These are phyloP conservation scores for Nannospalax galili DNA, from an alignment of 2,113 vertebrate genomes.

Conservation along the genomic window DNA sequence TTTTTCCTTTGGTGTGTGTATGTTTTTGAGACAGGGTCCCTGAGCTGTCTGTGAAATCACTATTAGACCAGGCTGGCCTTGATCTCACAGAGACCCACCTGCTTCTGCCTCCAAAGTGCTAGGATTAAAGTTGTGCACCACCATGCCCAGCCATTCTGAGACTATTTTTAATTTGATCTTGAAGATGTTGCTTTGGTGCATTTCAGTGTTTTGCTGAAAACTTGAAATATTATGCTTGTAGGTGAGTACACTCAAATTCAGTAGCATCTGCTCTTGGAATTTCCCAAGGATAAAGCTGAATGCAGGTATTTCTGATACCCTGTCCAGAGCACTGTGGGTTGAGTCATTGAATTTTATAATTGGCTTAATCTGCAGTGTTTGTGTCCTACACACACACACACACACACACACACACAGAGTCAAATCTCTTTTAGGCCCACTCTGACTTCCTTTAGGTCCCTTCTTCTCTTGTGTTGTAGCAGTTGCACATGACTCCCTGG, in stretches of 20 bases:
- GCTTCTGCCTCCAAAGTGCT: no score
- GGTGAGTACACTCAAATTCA: slow-evolving; percentile 29
- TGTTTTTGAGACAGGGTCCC: no score
- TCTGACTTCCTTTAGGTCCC: not conserved
- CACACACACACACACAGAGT: not conserved
- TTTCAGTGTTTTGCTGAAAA: slow-evolving; percentile 43
- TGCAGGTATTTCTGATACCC: not conserved
- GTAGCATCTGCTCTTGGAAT: not conserved
- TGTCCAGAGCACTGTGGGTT: not conserved
- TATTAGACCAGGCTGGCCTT: no score
- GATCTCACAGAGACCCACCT: no score
- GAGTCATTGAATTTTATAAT: slow-evolving; percentile 25
- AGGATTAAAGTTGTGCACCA: no score
- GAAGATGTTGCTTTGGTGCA: slow-evolving; percentile 29
- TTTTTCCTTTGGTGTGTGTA: not conserved
- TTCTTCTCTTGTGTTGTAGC: not conserved
- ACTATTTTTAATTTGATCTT: slow-evolving; percentile 51
- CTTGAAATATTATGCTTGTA: slow-evolving; percentile 15
- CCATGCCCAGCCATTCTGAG: not conserved
- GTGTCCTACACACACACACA: not conserved
- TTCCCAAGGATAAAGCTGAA: slow-evolving; percentile 1
- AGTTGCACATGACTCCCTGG: not conserved
- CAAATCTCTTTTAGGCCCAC: not conserved
- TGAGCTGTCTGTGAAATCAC: no score
- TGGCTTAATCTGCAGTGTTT: not conserved